phyloP scores from a whole-genome alignment of 2,113 vertebrate species.

The Spizaetus ornatus region DNA sequence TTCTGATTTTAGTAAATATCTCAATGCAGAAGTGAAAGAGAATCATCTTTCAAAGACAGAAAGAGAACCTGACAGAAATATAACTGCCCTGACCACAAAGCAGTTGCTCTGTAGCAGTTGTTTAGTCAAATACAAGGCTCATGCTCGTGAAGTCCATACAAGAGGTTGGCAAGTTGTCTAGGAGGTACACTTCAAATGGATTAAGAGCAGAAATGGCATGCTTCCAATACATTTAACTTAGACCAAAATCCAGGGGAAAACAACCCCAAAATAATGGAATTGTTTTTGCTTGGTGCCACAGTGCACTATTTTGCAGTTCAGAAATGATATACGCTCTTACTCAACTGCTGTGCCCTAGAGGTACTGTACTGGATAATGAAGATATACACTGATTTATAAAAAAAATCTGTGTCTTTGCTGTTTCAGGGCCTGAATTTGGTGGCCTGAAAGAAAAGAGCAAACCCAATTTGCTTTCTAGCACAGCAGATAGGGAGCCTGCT shows the following conservation, averaged over 20 bases:
- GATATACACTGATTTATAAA: not conserved
- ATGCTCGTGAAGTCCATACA: not conserved
- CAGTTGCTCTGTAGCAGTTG: not conserved
- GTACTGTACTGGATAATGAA: not conserved
- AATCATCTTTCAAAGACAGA: not conserved
- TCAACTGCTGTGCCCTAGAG: not conserved
- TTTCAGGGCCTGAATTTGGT: not conserved
- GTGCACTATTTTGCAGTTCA: not conserved
- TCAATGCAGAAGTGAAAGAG: slow-evolving; percentile 52
- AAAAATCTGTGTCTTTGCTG: not conserved
- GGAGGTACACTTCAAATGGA: not conserved
- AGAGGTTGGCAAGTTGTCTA: not conserved
- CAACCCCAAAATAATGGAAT: not conserved
- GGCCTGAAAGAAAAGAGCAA: not conserved
- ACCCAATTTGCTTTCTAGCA: not conserved
- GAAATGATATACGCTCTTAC: not conserved
- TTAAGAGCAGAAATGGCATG: not conserved
- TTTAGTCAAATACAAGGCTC: not conserved
- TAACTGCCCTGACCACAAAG: slow-evolving; percentile 11
- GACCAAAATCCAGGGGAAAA: not conserved
- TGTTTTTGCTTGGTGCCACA: not conserved
- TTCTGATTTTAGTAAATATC: slow-evolving; percentile 2
- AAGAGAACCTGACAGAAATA: not conserved
- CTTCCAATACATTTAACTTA: not conserved
- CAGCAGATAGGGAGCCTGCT: not conserved